These are phyloP conservation scores for Anoplophora glabripennis DNA, from an alignment of 1,140 invertebrate species.

Conservation along the genomic window DNA sequence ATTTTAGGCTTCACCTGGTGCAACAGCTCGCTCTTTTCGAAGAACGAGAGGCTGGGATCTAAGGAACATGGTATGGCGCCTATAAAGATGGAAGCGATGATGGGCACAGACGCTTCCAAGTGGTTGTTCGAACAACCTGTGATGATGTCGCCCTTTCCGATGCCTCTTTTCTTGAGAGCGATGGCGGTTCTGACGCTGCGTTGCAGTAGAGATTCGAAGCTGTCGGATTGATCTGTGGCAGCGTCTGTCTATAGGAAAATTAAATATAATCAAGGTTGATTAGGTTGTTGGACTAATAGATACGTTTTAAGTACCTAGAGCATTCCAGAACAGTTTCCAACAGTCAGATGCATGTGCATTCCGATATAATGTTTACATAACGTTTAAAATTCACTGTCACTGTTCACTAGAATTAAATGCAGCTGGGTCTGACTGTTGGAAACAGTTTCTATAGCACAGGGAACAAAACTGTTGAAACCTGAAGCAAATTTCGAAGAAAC, in stretches of 20 bases:
- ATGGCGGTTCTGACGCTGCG: slow-evolving; percentile 43
- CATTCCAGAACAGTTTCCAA: too few species aligned
- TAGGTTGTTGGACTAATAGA: too few species aligned
- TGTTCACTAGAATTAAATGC: too few species aligned
- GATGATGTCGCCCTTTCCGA: slow-evolving; percentile 46
- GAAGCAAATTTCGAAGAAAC: too few species aligned
- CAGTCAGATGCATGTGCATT: too few species aligned
- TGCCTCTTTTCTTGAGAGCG: slow-evolving; percentile 36
- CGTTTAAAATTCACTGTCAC: too few species aligned
- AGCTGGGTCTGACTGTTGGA: too few species aligned
- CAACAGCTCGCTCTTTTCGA: slow-evolving; percentile 26
- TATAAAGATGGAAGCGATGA: slow-evolving; percentile 41
- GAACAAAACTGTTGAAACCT: too few species aligned
- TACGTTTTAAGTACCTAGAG: too few species aligned
- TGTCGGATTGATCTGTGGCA: slow-evolving; percentile 43
- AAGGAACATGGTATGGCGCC: slow-evolving; percentile 31
- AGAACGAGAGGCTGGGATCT: slow-evolving; percentile 29
- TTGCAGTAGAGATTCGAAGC: slow-evolving; percentile 36
- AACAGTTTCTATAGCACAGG: too few species aligned
- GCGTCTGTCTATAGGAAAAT: slow-evolving; percentile 47
- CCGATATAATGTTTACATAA: too few species aligned
- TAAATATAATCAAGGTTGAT: too few species aligned
- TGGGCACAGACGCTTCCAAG: slow-evolving; percentile 42
- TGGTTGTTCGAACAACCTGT: slow-evolving; percentile 46
- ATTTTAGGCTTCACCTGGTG: slow-evolving; percentile 31